Conservation (phyloP, 2,113 vertebrate genomes). For the Macroglossus sobrinus region DNA sequence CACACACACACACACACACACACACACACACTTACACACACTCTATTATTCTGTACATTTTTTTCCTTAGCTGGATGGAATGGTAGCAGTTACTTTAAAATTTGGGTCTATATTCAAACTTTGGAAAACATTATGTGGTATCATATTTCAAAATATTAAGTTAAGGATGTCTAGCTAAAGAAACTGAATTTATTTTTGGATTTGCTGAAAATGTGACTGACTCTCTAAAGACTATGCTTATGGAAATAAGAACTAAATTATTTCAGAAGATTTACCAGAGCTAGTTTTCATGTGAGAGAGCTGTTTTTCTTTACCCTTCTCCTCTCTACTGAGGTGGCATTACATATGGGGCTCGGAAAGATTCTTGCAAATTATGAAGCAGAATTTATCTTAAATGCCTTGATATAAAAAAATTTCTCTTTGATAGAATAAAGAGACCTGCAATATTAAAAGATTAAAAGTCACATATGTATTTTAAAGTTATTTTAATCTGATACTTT, state of each 20-base stretch:
- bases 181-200: neutral
- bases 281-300: constrained; percentile 26
- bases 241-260: constrained; percentile 30
- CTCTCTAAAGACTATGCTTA: neutral
- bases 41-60: neutral
- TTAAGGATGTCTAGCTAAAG: constrained; percentile 32
- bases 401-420: constrained; percentile 47
- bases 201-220: neutral
- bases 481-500: neutral
- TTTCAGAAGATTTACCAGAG: neutral
- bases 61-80: constrained; percentile 43
- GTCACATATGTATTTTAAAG: neutral
- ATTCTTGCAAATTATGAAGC: constrained; percentile 35
- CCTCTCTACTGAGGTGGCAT: neutral
- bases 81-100: constrained; percentile 31
- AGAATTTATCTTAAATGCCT: constrained; percentile 40
- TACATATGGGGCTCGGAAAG: neutral
- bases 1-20: too few relatives aligned
- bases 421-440: constrained; percentile 23
- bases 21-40: too few relatives aligned
- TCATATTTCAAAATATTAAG: constrained; percentile 39
- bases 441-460: constrained; percentile 46
- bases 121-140: neutral
- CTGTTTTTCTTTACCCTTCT: neutral
- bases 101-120: neutral